A percentile compares a stretch with the other conserved stretches of the same genome.
phyloP scores from a whole-genome alignment of 2,797 vertebrate species.

The Poeciliopsis paucimaculata region DNA sequence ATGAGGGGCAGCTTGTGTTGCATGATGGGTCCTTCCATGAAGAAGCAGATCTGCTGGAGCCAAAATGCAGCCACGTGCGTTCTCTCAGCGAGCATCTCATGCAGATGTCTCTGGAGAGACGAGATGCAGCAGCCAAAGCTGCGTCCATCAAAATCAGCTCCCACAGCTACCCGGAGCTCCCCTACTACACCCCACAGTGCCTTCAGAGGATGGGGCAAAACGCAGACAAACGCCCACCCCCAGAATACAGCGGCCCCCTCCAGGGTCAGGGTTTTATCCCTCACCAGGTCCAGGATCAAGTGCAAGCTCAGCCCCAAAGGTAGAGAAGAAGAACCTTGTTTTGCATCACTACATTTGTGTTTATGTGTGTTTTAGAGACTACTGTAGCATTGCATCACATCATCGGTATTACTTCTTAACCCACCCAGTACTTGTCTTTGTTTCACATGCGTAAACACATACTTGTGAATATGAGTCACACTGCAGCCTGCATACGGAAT shows the following conservation, averaged over 20 bases:
- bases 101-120: conserved; percentile 91
- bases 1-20: conserved; percentile 54
- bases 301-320: conserved; percentile 79
- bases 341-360: conserved; percentile 5
- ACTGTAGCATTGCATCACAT: conserved; percentile 51
- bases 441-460: conserved; percentile 73
- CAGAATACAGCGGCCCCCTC: conserved; percentile 84
- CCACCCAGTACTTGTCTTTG: conserved; percentile 46
- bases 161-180: conserved; percentile 94
- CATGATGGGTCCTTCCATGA: conserved; percentile 73
- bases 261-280: conserved; percentile 78
- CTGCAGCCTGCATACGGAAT: conserved; percentile 20
- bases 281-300: conserved; percentile 68
- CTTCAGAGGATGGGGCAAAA: conserved; percentile 54
- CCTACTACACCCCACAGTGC: conserved; percentile 74
- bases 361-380: conserved; percentile 7
- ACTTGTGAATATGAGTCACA: conserved; percentile 60
- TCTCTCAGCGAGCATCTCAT: conserved; percentile 93
- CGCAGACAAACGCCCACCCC: conserved; percentile 81
- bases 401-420: conserved; percentile 31
- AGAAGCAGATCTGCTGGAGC: conserved; percentile 85
- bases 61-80: conserved; percentile 88
- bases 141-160: conserved; percentile 83
- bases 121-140: conserved; percentile 76
- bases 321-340: conserved; percentile 38